Conservation (phyloP, 2,888 invertebrate species). For the Romanomermis culicivorax region DNA sequence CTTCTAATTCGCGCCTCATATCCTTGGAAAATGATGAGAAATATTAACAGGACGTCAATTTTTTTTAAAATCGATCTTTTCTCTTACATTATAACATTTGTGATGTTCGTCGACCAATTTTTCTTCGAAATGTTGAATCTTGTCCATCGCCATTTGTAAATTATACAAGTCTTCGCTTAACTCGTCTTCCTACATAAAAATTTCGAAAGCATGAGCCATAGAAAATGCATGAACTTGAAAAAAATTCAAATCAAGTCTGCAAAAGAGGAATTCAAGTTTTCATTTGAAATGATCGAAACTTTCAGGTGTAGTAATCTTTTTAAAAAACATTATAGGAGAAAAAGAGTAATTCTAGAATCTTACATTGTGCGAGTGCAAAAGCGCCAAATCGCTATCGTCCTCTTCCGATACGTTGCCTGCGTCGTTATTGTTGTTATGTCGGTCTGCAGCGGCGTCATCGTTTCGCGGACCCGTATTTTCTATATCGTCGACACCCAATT, state of each 20-base stretch:
- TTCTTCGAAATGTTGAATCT: constrained; percentile 10
- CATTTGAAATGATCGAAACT: too few relatives aligned
- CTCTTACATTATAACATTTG: constrained; percentile 3
- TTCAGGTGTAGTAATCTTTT: too few relatives aligned
- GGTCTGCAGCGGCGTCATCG: too few relatives aligned
- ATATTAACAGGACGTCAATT: too few relatives aligned
- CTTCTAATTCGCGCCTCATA: not conserved
- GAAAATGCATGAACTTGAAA: too few relatives aligned
- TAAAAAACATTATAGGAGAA: too few relatives aligned
- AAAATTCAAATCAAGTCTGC: too few relatives aligned
- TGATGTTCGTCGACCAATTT: constrained; percentile 9
- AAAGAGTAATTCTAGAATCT: too few relatives aligned
- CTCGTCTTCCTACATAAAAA: constrained; percentile 5
- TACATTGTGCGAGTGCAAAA: constrained; percentile 12
- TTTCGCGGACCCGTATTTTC: not conserved
- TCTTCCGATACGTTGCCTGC: constrained; percentile 1
- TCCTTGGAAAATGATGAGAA: not conserved
- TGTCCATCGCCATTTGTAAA: constrained; percentile 8
- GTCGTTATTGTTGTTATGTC: not conserved
- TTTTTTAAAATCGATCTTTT: too few relatives aligned
- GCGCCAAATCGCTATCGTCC: constrained; percentile 9
- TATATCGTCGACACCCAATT: constrained; percentile 5
- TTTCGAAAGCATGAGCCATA: not conserved
- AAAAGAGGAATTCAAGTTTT: too few relatives aligned
- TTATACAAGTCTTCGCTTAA: constrained; percentile 9